A percentile compares a stretch with the other conserved stretches of the same genome.
Conservation (phyloP, 2,797 vertebrate genomes). For the Pseudochirops cupreus region DNA sequence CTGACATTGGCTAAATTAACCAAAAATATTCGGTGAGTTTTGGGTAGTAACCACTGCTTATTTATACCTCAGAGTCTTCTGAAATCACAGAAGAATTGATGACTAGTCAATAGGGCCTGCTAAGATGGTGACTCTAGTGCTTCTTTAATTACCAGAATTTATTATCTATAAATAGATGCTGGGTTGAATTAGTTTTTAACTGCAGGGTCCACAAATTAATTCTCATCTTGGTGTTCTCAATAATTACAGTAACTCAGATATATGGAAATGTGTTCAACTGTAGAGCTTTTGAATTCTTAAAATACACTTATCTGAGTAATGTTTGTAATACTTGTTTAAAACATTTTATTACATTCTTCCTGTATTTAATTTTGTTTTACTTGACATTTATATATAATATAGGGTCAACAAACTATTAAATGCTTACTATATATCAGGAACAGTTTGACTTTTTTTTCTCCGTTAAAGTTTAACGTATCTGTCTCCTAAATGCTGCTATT, state of each 20-base stretch:
- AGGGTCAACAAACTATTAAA: not conserved
- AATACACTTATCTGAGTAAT: not conserved
- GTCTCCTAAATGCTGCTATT: not conserved
- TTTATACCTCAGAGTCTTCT: conserved; percentile 31
- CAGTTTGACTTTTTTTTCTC: not conserved
- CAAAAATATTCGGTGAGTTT: conserved; percentile 38
- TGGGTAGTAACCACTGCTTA: conserved; percentile 22
- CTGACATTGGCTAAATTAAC: conserved; percentile 41
- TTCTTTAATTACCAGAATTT: too few species aligned
- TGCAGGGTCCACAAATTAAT: not conserved
- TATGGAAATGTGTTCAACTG: not conserved
- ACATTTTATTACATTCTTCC: not conserved
- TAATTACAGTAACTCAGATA: not conserved
- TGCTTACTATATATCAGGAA: not conserved
- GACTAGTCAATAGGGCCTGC: not conserved
- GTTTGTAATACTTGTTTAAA: not conserved
- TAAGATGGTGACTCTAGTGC: too few species aligned
- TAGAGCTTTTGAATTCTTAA: not conserved
- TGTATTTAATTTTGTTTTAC: not conserved
- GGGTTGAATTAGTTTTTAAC: not conserved
- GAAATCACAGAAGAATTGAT: conserved; percentile 13
- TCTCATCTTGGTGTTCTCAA: not conserved
- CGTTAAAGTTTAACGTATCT: not conserved
- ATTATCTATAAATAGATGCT: not conserved
- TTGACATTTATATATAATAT: not conserved